A percentile compares a stretch with the other conserved stretches of the same genome.
phyloP scores from a whole-genome alignment of 2,113 vertebrate genomes.

The Isichthys henryi region DNA sequence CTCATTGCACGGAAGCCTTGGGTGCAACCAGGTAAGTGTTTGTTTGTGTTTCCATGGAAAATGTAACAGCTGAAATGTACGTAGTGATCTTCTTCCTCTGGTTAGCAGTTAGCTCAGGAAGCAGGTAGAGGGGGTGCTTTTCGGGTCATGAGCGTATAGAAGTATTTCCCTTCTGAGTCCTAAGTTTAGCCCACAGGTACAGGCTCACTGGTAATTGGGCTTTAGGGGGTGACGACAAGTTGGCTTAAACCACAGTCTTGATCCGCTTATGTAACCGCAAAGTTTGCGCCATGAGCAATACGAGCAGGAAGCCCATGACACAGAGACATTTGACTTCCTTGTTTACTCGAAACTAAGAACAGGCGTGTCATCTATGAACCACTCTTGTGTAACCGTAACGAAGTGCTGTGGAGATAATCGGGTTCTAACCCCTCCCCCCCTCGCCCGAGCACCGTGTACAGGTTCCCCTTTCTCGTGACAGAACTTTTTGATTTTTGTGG shows the following conservation, averaged over 20 bases:
- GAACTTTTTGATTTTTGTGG: not conserved
- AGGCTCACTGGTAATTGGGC: not conserved
- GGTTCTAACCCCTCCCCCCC: not conserved
- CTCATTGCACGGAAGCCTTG: not conserved
- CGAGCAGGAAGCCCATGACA: not conserved
- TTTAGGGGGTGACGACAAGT: not conserved
- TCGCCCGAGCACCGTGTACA: not conserved
- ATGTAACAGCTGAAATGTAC: not conserved
- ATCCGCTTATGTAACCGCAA: not conserved
- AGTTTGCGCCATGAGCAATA: not conserved
- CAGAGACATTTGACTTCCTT: not conserved
- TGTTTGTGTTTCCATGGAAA: not conserved
- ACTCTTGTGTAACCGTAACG: not conserved
- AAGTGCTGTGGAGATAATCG: not conserved
- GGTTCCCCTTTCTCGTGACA: not conserved
- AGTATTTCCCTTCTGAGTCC: not conserved
- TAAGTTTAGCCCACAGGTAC: not conserved
- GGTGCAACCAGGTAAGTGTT: not conserved
- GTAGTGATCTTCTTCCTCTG: not conserved
- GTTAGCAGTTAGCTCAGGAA: not conserved
- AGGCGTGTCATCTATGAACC: not conserved
- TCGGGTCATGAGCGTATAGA: not conserved
- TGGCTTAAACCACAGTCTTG: not conserved
- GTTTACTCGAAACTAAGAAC: slow-evolving; percentile 9
- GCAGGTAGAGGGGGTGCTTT: not conserved